Evolutionary conservation across 2,888 invertebrate species (phyloP).

Genomic region (Drosophila paramelanica): DNA sequence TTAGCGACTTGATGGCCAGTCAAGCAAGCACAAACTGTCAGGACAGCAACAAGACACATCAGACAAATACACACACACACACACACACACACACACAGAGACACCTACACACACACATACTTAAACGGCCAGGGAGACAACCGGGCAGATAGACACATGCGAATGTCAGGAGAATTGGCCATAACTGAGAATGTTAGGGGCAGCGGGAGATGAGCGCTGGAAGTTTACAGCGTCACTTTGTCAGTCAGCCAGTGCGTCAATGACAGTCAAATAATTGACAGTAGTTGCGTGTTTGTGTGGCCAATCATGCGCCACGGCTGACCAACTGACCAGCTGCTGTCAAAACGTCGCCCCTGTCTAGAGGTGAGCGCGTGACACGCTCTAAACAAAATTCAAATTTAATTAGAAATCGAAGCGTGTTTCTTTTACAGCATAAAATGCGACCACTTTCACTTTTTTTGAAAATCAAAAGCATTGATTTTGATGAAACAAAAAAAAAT

Average conservation of each 20-base stretch:
- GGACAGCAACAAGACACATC: constrained; percentile 49
- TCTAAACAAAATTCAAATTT: neutral
- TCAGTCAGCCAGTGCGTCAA: constrained; percentile 75
- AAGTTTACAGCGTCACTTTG: constrained; percentile 51
- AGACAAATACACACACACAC: constrained; percentile 22
- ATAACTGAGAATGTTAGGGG: constrained; percentile 46
- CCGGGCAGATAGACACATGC: constrained; percentile 53
- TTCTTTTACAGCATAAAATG: too few species aligned
- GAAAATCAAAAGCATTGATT: too few species aligned
- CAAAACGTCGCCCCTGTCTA: constrained; percentile 25
- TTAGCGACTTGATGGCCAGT: constrained; percentile 79
- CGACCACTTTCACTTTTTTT: too few species aligned
- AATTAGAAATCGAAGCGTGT: neutral
- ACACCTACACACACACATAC: constrained; percentile 15
- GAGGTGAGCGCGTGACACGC: constrained; percentile 40
- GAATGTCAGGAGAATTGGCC: constrained; percentile 78
- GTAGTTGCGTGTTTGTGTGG: constrained; percentile 83
- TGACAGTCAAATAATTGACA: constrained; percentile 82
- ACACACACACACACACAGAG: constrained; percentile 27
- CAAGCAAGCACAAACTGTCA: constrained; percentile 67
- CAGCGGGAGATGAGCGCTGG: neutral
- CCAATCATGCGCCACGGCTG: constrained; percentile 70
- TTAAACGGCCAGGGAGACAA: constrained; percentile 13
- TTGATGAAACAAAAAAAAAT: too few species aligned
- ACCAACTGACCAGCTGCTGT: constrained; percentile 53